phyloP scores from a whole-genome alignment of 2,888 invertebrate genomes.

The Idaea dimidiata region DNA sequence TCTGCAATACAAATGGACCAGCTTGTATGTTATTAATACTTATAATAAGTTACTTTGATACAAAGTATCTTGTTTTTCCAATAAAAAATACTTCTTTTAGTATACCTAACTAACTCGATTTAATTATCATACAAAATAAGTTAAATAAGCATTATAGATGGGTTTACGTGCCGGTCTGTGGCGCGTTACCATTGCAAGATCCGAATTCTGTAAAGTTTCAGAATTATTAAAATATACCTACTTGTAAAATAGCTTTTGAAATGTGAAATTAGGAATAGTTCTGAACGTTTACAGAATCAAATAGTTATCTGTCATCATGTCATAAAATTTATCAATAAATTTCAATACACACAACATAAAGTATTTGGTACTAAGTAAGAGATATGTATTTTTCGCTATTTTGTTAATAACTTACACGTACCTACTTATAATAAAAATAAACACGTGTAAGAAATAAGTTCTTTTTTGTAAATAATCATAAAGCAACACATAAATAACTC shows the following conservation, averaged over 20 bases:
- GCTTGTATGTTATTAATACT: background rate
- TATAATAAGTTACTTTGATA: background rate
- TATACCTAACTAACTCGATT: background rate
- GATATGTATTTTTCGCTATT: no score
- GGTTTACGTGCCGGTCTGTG: background rate
- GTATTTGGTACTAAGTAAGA: no score
- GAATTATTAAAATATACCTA: background rate
- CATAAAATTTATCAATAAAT: background rate
- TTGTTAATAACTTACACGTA: background rate
- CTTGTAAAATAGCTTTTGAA: no score
- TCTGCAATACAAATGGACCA: background rate
- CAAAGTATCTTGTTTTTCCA: background rate
- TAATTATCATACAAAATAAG: background rate
- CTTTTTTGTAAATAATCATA: constrained; percentile 10
- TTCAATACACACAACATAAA: background rate
- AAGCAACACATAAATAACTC: background rate
- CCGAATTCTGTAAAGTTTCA: background rate
- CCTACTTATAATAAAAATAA: constrained; percentile 2
- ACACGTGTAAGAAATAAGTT: constrained; percentile 1
- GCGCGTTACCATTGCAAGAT: background rate
- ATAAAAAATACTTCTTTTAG: background rate
- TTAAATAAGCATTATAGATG: no score
- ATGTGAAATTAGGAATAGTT: background rate
- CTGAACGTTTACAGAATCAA: background rate
- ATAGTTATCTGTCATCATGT: background rate